phyloP scores from a whole-genome alignment of 2,797 vertebrate genomes.

The Lagocephalus sceleratus region DNA sequence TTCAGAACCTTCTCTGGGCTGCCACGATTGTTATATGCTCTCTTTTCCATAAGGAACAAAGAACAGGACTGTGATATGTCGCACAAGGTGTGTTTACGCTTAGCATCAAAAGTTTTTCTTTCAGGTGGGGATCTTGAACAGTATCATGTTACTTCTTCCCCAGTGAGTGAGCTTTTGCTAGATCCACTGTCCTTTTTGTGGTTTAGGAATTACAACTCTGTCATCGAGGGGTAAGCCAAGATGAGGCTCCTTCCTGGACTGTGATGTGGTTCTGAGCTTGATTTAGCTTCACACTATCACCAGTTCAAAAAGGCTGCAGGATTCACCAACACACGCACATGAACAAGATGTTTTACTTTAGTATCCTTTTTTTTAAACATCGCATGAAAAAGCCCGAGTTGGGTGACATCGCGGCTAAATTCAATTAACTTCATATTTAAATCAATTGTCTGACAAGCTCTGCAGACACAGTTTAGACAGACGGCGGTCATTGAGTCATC shows the following conservation, averaged over 20 bases:
- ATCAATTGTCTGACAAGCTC: slow-evolving; percentile 4
- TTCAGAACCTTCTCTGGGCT: neutral
- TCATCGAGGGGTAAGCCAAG: slow-evolving; percentile 13
- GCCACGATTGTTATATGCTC: neutral
- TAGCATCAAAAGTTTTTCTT: slow-evolving; percentile 1
- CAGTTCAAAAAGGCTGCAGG: slow-evolving; percentile 1
- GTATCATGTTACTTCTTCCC: slow-evolving; percentile 23
- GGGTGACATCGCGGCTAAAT: slow-evolving; percentile 11
- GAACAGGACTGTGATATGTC: slow-evolving; percentile 12
- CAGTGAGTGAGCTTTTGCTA: slow-evolving; percentile 26
- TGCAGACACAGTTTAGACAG: slow-evolving; percentile 2
- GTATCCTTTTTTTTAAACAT: too few relatives aligned
- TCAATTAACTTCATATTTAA: slow-evolving; percentile 21
- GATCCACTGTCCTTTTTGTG: slow-evolving; percentile 36
- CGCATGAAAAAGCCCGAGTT: neutral
- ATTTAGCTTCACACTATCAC: slow-evolving; percentile 19
- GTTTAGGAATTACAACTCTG: slow-evolving; percentile 35
- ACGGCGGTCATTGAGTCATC: slow-evolving; percentile 5
- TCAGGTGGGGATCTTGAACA: slow-evolving; percentile 32
- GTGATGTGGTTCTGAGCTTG: slow-evolving; percentile 35
- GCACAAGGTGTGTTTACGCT: slow-evolving; percentile 8
- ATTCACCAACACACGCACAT: neutral
- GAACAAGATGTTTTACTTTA: too few relatives aligned
- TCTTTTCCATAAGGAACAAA: neutral
- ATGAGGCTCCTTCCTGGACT: slow-evolving; percentile 41